Evolutionary conservation across 2,113 vertebrate species (phyloP), one percentile per base, ranked within the genome.

Genomic region (Paradisaea rubra): DNA sequence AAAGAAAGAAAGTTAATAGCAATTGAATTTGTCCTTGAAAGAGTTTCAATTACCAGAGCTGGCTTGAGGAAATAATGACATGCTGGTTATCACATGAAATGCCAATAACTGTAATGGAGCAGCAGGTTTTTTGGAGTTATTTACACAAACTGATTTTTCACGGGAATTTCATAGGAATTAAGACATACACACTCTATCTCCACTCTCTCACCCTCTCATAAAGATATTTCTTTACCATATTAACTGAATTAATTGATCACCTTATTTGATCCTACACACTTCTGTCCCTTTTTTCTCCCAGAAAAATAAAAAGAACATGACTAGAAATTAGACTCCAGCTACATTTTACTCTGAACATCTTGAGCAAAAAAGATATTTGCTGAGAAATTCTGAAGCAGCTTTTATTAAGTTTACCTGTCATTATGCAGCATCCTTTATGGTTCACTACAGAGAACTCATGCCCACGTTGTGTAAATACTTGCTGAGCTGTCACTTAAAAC

Each of bases 401-500:
- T 96, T 88, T 78, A 83, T 68, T n/a, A 57, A 53, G n/a, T 94
- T 88, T 49, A 71, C 70, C 87, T 64, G 53, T 47, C 66, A 57
- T 68, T 42, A 74, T 4, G 30, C 6, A 81, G 80, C 91, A 89
- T 91, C 86, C 44, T 95, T 95, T 89, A 93, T 42, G 42, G 85
- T 76, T 94, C 83, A 69, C 93, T 95, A 80, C 72, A 88, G 85
- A 96, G 94, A 96, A 68, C 86, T 96, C 94, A 74, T 68, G 91
- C 88, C 95, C 65, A 91, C 88, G 16, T 59, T 91, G 94, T 94
- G 88, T 85, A 95, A 97, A 86, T 47, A 96, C 96, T 96, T 79
- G 92, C 96, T 92, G 96, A 97, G 95, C 94, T 95, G 96, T 92
- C 97, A 94, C 92, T 93, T 86, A 82, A 91, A 89, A 89, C 94